phyloP scores from a whole-genome alignment of 2,797 vertebrate species.

The Silurus lanzhouensis region DNA sequence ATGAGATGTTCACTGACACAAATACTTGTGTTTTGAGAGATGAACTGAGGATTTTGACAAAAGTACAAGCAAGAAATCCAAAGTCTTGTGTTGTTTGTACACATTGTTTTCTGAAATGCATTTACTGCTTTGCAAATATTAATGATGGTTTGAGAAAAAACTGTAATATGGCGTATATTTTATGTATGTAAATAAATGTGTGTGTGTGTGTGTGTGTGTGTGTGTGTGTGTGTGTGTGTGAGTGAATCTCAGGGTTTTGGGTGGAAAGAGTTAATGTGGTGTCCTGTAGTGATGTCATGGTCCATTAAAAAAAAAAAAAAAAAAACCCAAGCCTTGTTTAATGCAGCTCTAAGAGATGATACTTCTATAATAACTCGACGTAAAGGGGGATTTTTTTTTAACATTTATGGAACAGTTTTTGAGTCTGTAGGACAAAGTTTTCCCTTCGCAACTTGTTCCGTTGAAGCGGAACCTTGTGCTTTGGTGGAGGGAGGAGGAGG shows the following conservation, averaged over 20 bases:
- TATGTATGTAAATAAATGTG: too few species aligned
- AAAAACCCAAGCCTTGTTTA: constrained; percentile 63
- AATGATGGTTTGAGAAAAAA: too few species aligned
- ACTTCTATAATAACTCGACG: not conserved
- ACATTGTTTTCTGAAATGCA: too few species aligned
- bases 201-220: too few species aligned
- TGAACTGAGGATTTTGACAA: too few species aligned
- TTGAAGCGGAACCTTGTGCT: constrained; percentile 2
- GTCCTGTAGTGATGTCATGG: constrained; percentile 60
- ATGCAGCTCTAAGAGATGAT: not conserved
- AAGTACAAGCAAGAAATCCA: too few species aligned
- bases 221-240: too few species aligned
- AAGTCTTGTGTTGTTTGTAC: too few species aligned
- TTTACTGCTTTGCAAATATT: too few species aligned
- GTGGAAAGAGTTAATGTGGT: constrained; percentile 33
- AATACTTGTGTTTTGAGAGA: too few species aligned
- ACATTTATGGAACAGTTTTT: not conserved
- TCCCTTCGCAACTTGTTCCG: not conserved
- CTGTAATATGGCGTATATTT: too few species aligned
- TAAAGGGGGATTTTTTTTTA: not conserved
- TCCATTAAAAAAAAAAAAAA: constrained; percentile 6
- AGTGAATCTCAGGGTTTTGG: not conserved
- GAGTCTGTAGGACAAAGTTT: not conserved
- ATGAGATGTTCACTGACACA: too few species aligned
- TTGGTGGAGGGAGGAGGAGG: not conserved